Base-by-base conservation (phyloP, 1,140 invertebrate species). In the Bombus picipes region DNA sequence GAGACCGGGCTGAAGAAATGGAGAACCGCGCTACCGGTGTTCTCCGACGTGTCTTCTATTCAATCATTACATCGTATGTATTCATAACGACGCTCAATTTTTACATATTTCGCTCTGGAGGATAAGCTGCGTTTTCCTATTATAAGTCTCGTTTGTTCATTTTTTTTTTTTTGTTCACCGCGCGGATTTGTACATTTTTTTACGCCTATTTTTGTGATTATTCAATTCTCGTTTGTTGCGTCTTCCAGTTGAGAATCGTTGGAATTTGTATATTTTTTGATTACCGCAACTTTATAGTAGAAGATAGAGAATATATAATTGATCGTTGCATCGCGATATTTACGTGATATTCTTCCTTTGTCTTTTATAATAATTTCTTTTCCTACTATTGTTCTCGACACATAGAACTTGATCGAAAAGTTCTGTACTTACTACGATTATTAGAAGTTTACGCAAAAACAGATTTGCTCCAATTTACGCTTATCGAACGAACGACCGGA, bases 401-500 rank as follows among this genome's bases (percentile, higher is more conserved):
- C 4, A 41, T 47, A 25, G 32, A 43, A 22, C 15, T 34, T 28
- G 8, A 8, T 18, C 28, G 28, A 12, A 62, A 9, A 62, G 28
- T n/a, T 74, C 25, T 78, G 59, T 78, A 78, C 59, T 78, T 66
- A 78, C 25, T 75, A 37, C 13, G 2, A 25, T 76, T 76, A 59
- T 28, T 59, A 34, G 18, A 68, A 32, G 6, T 66, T 32, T 32
- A 15, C 15, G 18, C 2, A 32, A 15, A 68, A 10, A n/a, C 12
- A 59, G 32, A 80, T 80, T 80, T 77, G 68, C 68, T 85, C 65
- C 37, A 80, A 80, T 80, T 53, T 85, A 85, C 76, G 77, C 83
- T 80, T 85, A 85, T 39, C 62, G 62, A 57, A 76, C 53, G 70
- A 82, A 71, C 76, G 66, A 59, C 76, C 57, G 76, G 81, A 77